Evolutionary conservation across 2,113 vertebrate genomes (phyloP), one percentile per base, ranked within the genome.

Genomic region (Prochilodus magdalenae): DNA sequence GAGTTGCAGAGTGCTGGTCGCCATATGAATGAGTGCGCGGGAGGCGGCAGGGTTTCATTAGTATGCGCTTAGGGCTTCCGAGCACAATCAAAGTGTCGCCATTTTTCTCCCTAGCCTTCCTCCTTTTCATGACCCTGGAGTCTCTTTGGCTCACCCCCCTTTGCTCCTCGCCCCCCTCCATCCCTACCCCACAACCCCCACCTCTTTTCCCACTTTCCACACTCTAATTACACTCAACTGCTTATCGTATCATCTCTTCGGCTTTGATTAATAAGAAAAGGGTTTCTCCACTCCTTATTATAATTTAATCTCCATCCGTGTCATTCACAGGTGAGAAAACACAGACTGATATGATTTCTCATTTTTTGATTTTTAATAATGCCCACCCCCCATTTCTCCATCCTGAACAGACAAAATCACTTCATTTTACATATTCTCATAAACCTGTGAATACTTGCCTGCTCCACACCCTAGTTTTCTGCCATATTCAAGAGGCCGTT

Each of bases 301-400:
- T 79, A 73, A 74, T 62, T 69, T 67, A 24, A 22, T 29, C 53
- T 14, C 33, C 69, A 30, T 67, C 66, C 40, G 33, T 66, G 30
- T 51, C 49, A 70, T 73, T 51, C 62, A 55, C 29, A 74, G 73
- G 77, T 83, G 57, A 78, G 26, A 67, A 75, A 60, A 60, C 73
- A 60, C 12, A 63, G 20, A 71, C 67, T 53, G 59, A 60, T 69
- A 77, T 12, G 65, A 40, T 60, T 76, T 79, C 55, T 82, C 72
- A 75, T 78, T 67, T 67, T 83, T 55, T 75, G 8, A 67, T 77
- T 82, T 63, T 80, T 83, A 86, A 83, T 83, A 76, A 80, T 26
- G 33, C 59, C 26, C 22, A 24, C 14, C 40, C 33, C 16, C 36
- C 65, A 33, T 18, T 1, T 14, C 22, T 62, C 59, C 15, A 36